These are phyloP conservation scores for Reticulitermes lucifugus DNA, from an alignment of 2,888 invertebrate genomes.

Conservation along the genomic window DNA sequence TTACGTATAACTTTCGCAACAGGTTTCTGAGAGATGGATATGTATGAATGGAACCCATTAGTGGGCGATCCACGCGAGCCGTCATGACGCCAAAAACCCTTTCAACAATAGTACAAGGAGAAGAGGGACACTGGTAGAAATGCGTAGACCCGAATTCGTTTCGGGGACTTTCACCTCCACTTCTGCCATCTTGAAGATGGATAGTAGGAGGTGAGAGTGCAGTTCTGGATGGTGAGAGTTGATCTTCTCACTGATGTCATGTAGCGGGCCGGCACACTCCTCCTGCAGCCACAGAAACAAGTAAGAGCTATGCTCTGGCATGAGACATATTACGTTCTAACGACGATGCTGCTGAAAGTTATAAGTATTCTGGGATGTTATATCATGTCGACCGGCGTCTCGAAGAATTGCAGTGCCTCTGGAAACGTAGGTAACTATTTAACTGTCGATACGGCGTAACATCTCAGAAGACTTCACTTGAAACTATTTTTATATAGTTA, in stretches of 20 bases:
- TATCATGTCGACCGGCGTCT: too few species aligned
- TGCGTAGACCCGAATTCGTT: conserved; percentile 61
- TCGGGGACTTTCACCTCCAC: conserved; percentile 88
- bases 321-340: too few species aligned
- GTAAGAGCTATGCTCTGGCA: too few species aligned
- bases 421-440: too few species aligned
- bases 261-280: conserved; percentile 84
- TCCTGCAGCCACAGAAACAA: conserved; percentile 68
- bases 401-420: too few species aligned
- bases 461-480: too few species aligned
- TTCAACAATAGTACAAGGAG: conserved; percentile 5
- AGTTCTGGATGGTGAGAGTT: conserved; percentile 88
- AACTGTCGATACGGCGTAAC: too few species aligned
- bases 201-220: conserved; percentile 86
- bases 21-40: conserved; percentile 4
- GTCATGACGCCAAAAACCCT: conserved; percentile 45
- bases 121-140: conserved; percentile 2
- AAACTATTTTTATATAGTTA: too few species aligned
- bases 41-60: conserved; percentile 7
- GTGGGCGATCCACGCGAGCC: not conserved
- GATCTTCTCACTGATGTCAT: conserved; percentile 85
- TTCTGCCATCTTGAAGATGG: conserved; percentile 93
- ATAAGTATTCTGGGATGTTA: too few species aligned
- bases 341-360: too few species aligned
- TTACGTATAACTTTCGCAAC: not conserved